Base-by-base conservation (phyloP, 2,797 vertebrate genomes). In the Dryobates pubescens region DNA sequence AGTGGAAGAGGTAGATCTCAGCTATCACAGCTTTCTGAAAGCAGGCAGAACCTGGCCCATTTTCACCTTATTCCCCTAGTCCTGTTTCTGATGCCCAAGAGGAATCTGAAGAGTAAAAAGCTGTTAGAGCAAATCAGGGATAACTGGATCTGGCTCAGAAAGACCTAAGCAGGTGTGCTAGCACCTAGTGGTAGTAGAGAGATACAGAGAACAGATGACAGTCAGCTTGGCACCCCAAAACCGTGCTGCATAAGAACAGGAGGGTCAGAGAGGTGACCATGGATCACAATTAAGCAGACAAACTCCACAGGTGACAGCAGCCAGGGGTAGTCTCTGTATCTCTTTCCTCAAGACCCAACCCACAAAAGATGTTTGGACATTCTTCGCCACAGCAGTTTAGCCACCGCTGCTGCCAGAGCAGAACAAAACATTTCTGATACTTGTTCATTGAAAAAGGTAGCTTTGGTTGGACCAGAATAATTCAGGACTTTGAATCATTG, bases 321-420 rank as follows among this genome's bases (percentile, higher is more conserved):
- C 22, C 54, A 45, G 11, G 12, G 19, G 24, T n/a, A 3, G 23
- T 16, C 8, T 38, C 18, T 1, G 0, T 7, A 17, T 22, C 1
- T 0, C 27, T 58, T 62, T 27, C 53, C 38, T 51, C 32, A 26
- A 67, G 29, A 34, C 53, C 67, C 62, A 53, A 63, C n/a, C 57
- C 49, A 41, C 54, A 29, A 0, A 0, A 72, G 18, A 14, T n/a
- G 6, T 43, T 59, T 49, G 27, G 75, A 51, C 32, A 15, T 11
- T 51, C 77, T 16, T 47, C 61, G 26, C 17, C 16, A 7, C 59
- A 70, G 30, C 43, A 68, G 51, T 32, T 85, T 19, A 77, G 64
- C 49, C 34, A 34, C 20, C 10, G n/a, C 26, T 59, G 29, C 62
- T 54, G 45, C 27, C 7, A 49, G 4, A 67, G 27, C 64, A 72